Conservation (phyloP, 2,113 vertebrate species). For the Marmota monax region DNA sequence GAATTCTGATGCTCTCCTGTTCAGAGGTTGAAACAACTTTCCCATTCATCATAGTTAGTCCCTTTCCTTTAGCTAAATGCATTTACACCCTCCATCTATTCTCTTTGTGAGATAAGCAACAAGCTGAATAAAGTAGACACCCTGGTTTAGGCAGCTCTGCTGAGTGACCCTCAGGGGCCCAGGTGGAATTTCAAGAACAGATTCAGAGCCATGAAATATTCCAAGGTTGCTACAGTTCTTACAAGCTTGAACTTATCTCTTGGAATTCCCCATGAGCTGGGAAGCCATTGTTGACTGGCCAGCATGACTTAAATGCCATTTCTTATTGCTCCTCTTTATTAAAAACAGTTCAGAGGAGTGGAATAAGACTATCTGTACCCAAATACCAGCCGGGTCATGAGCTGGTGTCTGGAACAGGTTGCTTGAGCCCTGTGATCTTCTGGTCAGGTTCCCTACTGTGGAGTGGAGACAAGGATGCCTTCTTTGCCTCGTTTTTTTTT, state of each 20-base stretch:
- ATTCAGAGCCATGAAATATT: neutral
- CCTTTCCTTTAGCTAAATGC: neutral
- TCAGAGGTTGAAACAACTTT: neutral
- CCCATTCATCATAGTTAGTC: neutral
- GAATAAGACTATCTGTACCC: neutral
- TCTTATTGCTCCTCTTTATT: neutral
- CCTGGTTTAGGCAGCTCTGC: neutral
- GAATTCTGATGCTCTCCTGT: neutral
- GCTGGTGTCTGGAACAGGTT: neutral
- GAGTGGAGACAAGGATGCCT: neutral
- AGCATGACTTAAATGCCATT: neutral
- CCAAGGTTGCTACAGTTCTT: neutral
- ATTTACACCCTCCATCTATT: neutral
- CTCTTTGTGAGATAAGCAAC: neutral
- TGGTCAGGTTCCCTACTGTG: neutral
- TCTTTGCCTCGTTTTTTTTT: neutral
- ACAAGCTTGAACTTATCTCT: neutral
- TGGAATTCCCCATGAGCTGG: neutral
- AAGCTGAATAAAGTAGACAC: neutral
- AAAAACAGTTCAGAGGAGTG: neutral
- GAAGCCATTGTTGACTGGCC: neutral
- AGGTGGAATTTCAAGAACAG: neutral
- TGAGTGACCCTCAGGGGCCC: neutral
- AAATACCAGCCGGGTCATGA: neutral
- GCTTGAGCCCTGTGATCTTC: neutral